Evolutionary conservation across 1,140 invertebrate species (phyloP).

Genomic region (Rhagoletis pomonella): DNA sequence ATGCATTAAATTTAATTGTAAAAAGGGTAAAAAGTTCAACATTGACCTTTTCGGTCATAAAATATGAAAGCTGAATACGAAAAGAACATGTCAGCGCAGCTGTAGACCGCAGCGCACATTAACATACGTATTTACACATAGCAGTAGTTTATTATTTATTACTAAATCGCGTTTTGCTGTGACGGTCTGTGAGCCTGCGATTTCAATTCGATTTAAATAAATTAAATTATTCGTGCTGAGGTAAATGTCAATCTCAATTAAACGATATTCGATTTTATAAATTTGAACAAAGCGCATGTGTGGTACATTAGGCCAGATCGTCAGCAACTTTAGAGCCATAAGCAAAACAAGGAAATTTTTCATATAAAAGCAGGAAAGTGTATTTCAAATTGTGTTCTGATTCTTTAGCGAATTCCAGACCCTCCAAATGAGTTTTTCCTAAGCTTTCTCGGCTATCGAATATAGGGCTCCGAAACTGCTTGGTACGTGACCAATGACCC

Average conservation of each 20-base stretch:
- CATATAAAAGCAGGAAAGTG: too few relatives aligned
- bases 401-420: too few relatives aligned
- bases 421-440: too few relatives aligned
- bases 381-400: too few relatives aligned
- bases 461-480: too few relatives aligned
- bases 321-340: too few relatives aligned
- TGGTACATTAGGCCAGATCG: too few relatives aligned
- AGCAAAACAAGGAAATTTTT: too few relatives aligned
- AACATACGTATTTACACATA: too few relatives aligned
- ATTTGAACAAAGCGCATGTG: neutral
- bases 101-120: neutral
- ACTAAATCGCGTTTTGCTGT: constrained; percentile 15
- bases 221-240: constrained; percentile 22
- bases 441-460: too few relatives aligned
- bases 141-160: constrained; percentile 15
- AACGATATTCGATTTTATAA: constrained; percentile 19
- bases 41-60: neutral
- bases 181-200: neutral
- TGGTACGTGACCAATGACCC: too few relatives aligned
- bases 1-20: neutral
- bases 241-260: constrained; percentile 51
- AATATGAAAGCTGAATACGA: neutral
- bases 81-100: neutral
- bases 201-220: constrained; percentile 39
- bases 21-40: neutral